phyloP scores from a whole-genome alignment of 2,113 vertebrate species.

The Ramphastos sulfuratus region DNA sequence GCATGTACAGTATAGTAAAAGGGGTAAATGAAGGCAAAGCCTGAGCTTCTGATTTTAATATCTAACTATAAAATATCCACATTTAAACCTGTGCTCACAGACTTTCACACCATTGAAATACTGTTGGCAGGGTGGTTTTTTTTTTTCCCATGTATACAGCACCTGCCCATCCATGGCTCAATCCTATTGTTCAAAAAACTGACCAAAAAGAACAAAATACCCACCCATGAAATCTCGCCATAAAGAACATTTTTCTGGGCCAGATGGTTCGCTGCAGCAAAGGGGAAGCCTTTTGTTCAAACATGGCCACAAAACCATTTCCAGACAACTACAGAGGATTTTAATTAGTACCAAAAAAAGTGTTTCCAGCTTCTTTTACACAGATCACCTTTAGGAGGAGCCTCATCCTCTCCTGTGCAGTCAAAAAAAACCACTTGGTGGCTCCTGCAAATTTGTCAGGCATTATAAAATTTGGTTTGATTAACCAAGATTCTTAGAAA shows the following conservation, averaged over 20 bases:
- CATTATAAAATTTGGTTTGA: background rate
- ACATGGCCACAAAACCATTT: background rate
- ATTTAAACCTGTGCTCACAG: background rate
- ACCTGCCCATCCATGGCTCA: background rate
- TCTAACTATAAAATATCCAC: background rate
- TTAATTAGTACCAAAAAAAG: background rate
- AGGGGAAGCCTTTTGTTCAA: background rate
- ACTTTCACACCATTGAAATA: background rate
- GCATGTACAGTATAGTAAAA: background rate
- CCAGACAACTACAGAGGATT: background rate
- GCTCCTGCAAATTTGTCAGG: background rate
- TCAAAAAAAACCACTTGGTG: background rate
- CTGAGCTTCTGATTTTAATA: background rate
- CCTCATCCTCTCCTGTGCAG: background rate
- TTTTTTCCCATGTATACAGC: background rate
- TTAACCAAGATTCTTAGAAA: background rate
- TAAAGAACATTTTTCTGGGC: background rate
- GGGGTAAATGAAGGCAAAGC: background rate
- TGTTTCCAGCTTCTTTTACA: background rate
- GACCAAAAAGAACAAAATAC: background rate
- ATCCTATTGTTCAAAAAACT: background rate
- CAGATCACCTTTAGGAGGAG: conserved; percentile 13
- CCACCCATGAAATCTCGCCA: background rate
- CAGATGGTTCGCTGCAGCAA: background rate
- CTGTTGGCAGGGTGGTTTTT: background rate